These are phyloP conservation scores for Motacilla alba DNA, from an alignment of 2,113 vertebrate genomes.

Conservation along the genomic window DNA sequence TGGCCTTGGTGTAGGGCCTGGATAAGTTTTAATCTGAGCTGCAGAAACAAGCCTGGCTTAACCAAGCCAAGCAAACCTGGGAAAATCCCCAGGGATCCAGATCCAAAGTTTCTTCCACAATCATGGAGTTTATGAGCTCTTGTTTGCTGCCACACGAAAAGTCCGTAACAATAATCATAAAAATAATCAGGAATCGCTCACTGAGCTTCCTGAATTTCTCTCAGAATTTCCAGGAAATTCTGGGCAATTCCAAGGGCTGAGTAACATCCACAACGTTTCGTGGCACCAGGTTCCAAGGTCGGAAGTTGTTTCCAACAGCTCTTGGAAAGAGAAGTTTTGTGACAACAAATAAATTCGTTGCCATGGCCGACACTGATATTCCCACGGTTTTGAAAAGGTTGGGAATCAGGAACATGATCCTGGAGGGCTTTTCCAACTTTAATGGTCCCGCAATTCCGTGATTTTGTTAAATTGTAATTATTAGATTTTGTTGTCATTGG, in stretches of 20 bases:
- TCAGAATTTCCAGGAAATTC: not conserved
- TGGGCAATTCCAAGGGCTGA: not conserved
- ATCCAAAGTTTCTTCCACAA: not conserved
- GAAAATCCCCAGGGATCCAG: not conserved
- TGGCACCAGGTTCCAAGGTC: not conserved
- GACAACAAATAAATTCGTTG: not conserved
- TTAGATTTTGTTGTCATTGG: rapidly evolving
- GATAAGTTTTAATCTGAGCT: not conserved
- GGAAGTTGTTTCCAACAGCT: not conserved
- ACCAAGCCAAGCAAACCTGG: not conserved
- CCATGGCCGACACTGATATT: not conserved
- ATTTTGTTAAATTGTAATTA: too few species aligned
- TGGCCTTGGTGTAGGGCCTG: not conserved
- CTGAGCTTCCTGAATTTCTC: not conserved
- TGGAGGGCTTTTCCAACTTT: not conserved
- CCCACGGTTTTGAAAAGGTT: not conserved
- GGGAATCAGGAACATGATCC: rapidly evolving
- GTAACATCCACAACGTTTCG: not conserved
- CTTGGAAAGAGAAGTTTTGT: not conserved
- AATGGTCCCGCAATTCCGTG: rapidly evolving
- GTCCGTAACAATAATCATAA: rapidly evolving
- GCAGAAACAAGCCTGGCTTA: not conserved
- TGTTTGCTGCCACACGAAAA: not conserved
- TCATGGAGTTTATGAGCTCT: not conserved
- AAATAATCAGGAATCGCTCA: not conserved